A percentile compares a stretch with the other conserved stretches of the same genome.
phyloP scores from a whole-genome alignment of 92 coral and sea anemone species.

The Epizoanthus illoricatus region DNA sequence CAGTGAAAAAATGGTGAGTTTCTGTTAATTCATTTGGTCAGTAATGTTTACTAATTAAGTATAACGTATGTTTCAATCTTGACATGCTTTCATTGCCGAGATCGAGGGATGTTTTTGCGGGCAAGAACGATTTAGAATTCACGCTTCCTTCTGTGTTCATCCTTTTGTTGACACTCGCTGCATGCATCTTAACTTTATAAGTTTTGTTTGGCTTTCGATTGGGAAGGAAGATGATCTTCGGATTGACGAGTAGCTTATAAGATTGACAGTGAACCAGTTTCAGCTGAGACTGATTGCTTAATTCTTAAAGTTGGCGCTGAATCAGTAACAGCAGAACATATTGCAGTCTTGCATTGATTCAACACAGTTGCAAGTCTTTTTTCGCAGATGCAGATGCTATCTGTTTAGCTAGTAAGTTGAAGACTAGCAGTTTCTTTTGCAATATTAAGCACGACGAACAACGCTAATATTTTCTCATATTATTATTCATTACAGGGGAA shows the following conservation, averaged over 20 bases:
- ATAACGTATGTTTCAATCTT: background rate
- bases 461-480: conserved; percentile 16
- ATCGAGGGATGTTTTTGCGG: conserved; percentile 6
- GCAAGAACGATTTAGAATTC: conserved; percentile 14
- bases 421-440: conserved; percentile 21
- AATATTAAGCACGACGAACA: background rate
- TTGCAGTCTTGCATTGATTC: conserved; percentile 3
- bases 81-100: background rate
- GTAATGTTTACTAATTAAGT: conserved; percentile 3
- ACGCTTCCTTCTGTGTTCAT: conserved; percentile 7
- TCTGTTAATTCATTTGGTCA: background rate
- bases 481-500: conserved; percentile 75
- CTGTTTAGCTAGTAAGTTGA: conserved; percentile 25
- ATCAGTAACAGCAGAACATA: conserved; percentile 20
- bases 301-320: conserved; percentile 1
- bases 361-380: conserved; percentile 1
- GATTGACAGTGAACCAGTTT: conserved; percentile 23
- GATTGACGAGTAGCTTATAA: conserved; percentile 23
- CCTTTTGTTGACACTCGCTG: conserved; percentile 39
- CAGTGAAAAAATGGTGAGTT: conserved; percentile 33
- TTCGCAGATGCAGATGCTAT: conserved; percentile 30
- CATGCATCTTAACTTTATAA: conserved; percentile 40
- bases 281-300: conserved; percentile 18
- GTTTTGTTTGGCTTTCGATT: conserved; percentile 24
- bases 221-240: conserved; percentile 16